Percentiles rank a stretch among this genome's conserved stretches.
These are phyloP conservation scores for Chaetops frenatus DNA, from an alignment of 2,113 vertebrate species.

Conservation along the genomic window DNA sequence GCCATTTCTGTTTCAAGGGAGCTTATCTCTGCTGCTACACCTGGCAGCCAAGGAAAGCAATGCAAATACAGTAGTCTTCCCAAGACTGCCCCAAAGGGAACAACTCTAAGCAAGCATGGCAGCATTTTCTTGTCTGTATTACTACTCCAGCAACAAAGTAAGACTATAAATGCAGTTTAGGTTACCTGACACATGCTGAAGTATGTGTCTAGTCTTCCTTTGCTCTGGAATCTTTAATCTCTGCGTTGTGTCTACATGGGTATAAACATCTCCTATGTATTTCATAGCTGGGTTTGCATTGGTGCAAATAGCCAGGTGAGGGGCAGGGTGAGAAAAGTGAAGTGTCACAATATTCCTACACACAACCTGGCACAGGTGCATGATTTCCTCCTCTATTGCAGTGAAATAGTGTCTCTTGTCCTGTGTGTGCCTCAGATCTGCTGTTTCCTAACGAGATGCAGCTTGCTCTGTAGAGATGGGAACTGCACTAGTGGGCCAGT, in stretches of 20 bases:
- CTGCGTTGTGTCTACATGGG: neutral
- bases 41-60: neutral
- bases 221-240: neutral
- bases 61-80: neutral
- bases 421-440: neutral
- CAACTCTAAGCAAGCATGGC: neutral
- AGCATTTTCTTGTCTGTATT: neutral
- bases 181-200: neutral
- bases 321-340: neutral
- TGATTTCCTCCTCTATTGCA: neutral
- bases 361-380: neutral
- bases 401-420: neutral
- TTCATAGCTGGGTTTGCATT: neutral
- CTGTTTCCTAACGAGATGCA: neutral
- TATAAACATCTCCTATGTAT: neutral
- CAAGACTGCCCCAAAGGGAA: neutral
- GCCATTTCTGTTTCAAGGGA: neutral
- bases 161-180: neutral
- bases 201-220: neutral
- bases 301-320: neutral
- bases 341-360: neutral
- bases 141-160: neutral
- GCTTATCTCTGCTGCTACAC: slow-evolving; percentile 45
- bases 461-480: neutral
- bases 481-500: neutral